phyloP scores from a whole-genome alignment of 2,888 invertebrate species.

The Drosophila bunnanda region DNA sequence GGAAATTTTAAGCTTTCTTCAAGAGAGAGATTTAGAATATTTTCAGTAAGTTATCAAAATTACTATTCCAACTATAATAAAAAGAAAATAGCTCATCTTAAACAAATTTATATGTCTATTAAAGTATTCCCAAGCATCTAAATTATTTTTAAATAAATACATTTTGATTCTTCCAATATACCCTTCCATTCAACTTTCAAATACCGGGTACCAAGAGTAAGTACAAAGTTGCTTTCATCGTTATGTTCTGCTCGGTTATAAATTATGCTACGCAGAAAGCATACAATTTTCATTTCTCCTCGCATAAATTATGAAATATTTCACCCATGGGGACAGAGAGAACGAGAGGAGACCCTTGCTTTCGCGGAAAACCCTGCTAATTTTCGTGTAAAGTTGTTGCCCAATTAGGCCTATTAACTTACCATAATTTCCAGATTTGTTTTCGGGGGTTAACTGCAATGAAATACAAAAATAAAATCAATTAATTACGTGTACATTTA shows the following conservation, averaged over 20 bases:
- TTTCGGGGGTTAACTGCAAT: slow-evolving; percentile 55
- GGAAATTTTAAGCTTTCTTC: no score
- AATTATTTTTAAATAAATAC: neutral
- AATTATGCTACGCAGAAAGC: slow-evolving; percentile 50
- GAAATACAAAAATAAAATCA: slow-evolving; percentile 26
- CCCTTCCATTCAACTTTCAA: neutral
- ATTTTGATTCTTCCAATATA: neutral
- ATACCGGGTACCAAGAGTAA: slow-evolving; percentile 9
- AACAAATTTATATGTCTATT: no score
- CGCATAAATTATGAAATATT: slow-evolving; percentile 76
- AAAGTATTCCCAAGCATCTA: neutral
- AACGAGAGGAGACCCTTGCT: slow-evolving; percentile 35
- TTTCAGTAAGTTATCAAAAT: neutral
- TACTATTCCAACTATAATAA: no score
- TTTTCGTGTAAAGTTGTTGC: slow-evolving; percentile 67
- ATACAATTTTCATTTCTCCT: slow-evolving; percentile 63
- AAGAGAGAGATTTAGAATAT: neutral
- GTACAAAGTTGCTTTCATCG: slow-evolving; percentile 59
- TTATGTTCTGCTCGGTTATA: slow-evolving; percentile 17
- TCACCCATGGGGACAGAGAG: slow-evolving; percentile 60
- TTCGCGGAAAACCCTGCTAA: slow-evolving; percentile 57
- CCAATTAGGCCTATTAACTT: slow-evolving; percentile 68
- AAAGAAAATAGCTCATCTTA: no score
- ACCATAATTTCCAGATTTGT: slow-evolving; percentile 66
- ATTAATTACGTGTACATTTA: slow-evolving; percentile 41